Conservation (phyloP, 2,888 invertebrate genomes). For the Sinotaia quadrata region DNA sequence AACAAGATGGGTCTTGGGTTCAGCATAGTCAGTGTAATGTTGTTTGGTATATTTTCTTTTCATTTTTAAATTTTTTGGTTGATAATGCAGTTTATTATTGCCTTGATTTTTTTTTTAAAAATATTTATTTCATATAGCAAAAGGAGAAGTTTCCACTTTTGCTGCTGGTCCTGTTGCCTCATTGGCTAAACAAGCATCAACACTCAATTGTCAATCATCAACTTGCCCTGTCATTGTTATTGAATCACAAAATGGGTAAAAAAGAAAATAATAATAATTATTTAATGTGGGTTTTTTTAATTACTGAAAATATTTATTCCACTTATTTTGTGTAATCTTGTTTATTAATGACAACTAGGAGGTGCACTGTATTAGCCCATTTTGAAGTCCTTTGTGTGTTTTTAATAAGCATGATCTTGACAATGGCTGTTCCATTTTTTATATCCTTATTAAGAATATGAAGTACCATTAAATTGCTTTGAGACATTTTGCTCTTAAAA, state of each 20-base stretch:
- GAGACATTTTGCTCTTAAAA: no score
- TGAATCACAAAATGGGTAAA: conserved; percentile 25
- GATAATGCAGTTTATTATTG: neutral
- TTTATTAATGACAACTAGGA: no score
- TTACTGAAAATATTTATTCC: neutral
- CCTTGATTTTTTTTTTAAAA: neutral
- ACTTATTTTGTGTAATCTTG: no score
- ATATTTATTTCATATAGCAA: conserved; percentile 41
- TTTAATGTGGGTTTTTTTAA: no score
- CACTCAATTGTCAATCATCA: conserved; percentile 9
- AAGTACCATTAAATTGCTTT: no score
- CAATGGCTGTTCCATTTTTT: no score
- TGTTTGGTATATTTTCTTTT: neutral
- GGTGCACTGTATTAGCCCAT: no score
- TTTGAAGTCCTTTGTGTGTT: no score
- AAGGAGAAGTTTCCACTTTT: conserved; percentile 47
- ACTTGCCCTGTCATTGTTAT: conserved; percentile 21
- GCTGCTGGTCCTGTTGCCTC: conserved; percentile 52
- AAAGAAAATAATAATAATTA: no score
- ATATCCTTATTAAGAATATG: no score
- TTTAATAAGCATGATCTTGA: no score
- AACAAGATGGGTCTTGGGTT: no score
- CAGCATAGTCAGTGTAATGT: neutral
- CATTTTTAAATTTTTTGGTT: neutral
- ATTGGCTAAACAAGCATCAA: conserved; percentile 48